Evolutionary conservation across 1,140 invertebrate species (phyloP), one percentile per base, ranked within the genome.

Genomic region (Neuroterus valhalla): DNA sequence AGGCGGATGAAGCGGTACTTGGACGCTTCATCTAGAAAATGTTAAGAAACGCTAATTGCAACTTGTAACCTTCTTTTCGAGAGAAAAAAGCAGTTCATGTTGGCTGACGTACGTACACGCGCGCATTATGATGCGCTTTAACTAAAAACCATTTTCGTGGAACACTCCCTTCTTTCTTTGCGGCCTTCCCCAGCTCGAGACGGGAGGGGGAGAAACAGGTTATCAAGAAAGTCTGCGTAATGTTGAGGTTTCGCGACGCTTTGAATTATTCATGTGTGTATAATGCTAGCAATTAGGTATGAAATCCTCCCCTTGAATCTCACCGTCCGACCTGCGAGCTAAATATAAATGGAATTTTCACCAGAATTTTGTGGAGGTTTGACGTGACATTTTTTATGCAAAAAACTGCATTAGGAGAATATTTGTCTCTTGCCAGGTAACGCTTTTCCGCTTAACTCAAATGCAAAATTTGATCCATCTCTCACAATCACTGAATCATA

Each of bases 181-280:
- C n/a, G 12, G 15, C 15, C 3, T 15, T 38, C 8, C 26, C 5
- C 31, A 31, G 26, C 21, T 31, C 3, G 31, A 3, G 12, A 11
- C 2, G 48, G 26, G n/a, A 62, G 15, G 12, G 23, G 23, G 21
- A 31, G 23, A 52, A 26, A 21, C 52, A 31, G 14, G 12, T 23
- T 12, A 31, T 0, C 12, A 62, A 62, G 55, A 62, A 62, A 62
- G 21, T 62, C 14, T 62, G 21, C 21, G 12, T 62, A 15, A 62
- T 62, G n/a, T 31, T 14, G n/a, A 62, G 23, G 55, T 62, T 62
- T 15, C 31, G 23, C 12, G 21, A 12, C 31, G 26, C 23, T n/a
- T 31, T 62, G 55, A 62, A 62, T 62, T 26, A 62, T 62, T 62
- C 55, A 62, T 62, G 15, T 62, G 26, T n/a, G 55, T 62, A 62